phyloP scores from a whole-genome alignment of 2,797 vertebrate species.

The Podargus strigoides region DNA sequence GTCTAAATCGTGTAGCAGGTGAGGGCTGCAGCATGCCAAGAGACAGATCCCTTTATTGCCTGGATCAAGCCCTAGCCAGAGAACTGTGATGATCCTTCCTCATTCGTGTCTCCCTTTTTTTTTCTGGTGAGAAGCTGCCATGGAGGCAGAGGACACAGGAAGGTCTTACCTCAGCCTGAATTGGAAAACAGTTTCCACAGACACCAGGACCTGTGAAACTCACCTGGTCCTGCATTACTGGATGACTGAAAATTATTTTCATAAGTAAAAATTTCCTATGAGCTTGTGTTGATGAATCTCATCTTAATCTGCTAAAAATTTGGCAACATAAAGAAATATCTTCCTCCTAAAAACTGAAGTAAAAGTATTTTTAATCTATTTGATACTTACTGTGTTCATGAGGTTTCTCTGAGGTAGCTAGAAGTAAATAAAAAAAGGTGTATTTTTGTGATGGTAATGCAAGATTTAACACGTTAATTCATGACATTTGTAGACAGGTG shows the following conservation, averaged over 20 bases:
- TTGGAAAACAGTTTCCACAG: not conserved
- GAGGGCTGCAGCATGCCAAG: not conserved
- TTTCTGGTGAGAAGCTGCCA: accelerated
- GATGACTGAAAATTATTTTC: not conserved
- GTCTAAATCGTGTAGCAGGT: not conserved
- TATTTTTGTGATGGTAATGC: not conserved
- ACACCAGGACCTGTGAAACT: not conserved
- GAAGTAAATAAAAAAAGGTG: not conserved
- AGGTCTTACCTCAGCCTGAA: not conserved
- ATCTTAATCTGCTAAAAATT: not conserved
- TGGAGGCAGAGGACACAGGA: not conserved
- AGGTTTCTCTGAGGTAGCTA: slow-evolving; percentile 30
- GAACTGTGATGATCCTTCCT: not conserved
- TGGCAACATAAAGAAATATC: not conserved
- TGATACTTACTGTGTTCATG: slow-evolving; percentile 48
- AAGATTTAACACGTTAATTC: not conserved
- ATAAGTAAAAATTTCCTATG: not conserved
- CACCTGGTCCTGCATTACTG: not conserved
- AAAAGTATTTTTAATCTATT: not conserved
- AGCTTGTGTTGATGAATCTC: not conserved
- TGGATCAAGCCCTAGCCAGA: not conserved
- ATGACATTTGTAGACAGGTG: not conserved
- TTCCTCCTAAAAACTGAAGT: not conserved
- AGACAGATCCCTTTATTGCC: not conserved
- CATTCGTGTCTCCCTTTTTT: not conserved